These are phyloP conservation scores for Cydia amplana DNA, from an alignment of 1,140 invertebrate species.

Conservation along the genomic window DNA sequence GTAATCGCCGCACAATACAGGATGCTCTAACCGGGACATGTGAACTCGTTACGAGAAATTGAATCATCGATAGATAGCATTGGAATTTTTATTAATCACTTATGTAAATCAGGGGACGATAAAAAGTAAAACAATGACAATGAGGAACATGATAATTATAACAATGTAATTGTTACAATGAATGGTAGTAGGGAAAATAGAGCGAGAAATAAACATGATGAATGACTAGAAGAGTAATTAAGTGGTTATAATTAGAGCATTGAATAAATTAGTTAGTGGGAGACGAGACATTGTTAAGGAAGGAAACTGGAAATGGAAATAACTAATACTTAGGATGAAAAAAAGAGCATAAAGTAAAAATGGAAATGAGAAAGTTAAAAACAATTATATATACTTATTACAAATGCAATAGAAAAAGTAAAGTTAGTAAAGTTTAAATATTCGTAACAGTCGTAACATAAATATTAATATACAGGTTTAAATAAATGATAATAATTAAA, in stretches of 20 bases:
- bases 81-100: not conserved
- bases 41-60: constrained; percentile 33
- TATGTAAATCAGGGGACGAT: constrained; percentile 14
- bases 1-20: constrained; percentile 45
- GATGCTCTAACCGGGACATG: constrained; percentile 40
- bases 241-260: not conserved
- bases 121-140: constrained; percentile 24
- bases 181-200: not conserved
- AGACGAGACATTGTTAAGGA: not conserved
- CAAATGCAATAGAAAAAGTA: too few relatives aligned
- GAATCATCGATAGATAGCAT: not conserved
- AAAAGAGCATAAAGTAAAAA: too few relatives aligned
- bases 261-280: not conserved
- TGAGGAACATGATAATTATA: not conserved
- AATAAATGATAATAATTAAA: too few relatives aligned
- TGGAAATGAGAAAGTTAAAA: too few relatives aligned
- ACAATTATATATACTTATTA: too few relatives aligned
- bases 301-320: not conserved
- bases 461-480: too few relatives aligned
- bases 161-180: not conserved
- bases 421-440: too few relatives aligned
- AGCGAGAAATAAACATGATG: not conserved
- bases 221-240: constrained; percentile 17
- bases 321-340: too few relatives aligned
- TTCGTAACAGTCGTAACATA: too few relatives aligned